A percentile compares a stretch with the other conserved stretches of the same genome.
Evolutionary conservation across 2,888 invertebrate species (phyloP).

Genomic region (Strigamia transsilvanica): DNA sequence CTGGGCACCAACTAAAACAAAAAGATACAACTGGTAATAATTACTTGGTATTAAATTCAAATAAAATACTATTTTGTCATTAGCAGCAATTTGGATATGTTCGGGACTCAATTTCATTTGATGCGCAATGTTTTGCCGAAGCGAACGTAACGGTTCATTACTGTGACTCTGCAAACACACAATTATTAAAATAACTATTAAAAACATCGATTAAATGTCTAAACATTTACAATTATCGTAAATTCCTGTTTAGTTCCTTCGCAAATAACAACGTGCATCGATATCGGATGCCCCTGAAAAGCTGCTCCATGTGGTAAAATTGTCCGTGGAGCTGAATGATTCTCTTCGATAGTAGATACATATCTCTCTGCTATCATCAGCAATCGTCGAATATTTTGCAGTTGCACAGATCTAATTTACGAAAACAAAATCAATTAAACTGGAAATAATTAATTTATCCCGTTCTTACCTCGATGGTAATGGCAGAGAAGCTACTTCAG

Average conservation of each 20-base stretch:
- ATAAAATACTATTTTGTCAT: conserved; percentile 62
- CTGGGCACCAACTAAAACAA: conserved; percentile 60
- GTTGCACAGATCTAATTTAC: conserved; percentile 61
- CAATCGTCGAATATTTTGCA: conserved; percentile 65
- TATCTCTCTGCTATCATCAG: conserved; percentile 66
- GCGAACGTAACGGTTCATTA: conserved; percentile 64
- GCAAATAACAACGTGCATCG: conserved; percentile 62
- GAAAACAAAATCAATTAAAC: background rate
- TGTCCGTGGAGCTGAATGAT: conserved; percentile 63
- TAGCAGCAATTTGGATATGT: conserved; percentile 63
- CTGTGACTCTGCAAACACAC: conserved; percentile 62
- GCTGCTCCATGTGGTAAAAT: conserved; percentile 67
- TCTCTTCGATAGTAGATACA: conserved; percentile 65
- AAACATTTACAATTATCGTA: conserved; percentile 60
- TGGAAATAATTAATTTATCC: background rate
- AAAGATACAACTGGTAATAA: background rate
- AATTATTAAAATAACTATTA: background rate
- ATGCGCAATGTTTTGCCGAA: conserved; percentile 63
- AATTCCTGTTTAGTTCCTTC: conserved; percentile 64
- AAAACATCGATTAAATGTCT: background rate
- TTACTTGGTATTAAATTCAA: conserved; percentile 40
- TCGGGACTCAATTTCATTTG: conserved; percentile 61
- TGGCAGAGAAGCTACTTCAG: conserved; percentile 63
- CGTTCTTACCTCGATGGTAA: conserved; percentile 62
- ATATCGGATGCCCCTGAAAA: conserved; percentile 65